phyloP scores from a whole-genome alignment of 2,888 invertebrate species.

The Digitonthophagus gazella region DNA sequence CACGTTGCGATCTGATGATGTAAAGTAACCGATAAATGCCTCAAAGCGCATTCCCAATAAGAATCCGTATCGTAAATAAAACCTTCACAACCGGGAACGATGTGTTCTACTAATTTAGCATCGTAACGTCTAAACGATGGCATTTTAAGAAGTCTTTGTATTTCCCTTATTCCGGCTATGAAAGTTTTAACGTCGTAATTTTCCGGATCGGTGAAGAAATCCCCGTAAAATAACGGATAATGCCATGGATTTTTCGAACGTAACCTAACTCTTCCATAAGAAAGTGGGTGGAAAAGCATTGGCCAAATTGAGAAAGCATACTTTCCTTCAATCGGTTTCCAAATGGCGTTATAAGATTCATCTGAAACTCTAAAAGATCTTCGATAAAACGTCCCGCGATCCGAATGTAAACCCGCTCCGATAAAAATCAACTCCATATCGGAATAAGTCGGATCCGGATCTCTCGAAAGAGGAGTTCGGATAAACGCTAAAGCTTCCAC shows the following conservation, averaged over 20 bases:
- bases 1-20: constrained; percentile 58
- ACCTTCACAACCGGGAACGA: constrained; percentile 54
- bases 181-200: constrained; percentile 49
- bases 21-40: constrained; percentile 52
- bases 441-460: constrained; percentile 56
- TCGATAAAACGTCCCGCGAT: constrained; percentile 39
- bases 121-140: constrained; percentile 53
- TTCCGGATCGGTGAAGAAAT: constrained; percentile 68
- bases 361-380: constrained; percentile 58
- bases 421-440: constrained; percentile 70
- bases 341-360: constrained; percentile 57
- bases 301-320: constrained; percentile 56
- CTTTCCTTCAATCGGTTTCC: constrained; percentile 54
- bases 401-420: constrained; percentile 52
- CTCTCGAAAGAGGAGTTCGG: constrained; percentile 58
- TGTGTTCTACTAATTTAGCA: constrained; percentile 46
- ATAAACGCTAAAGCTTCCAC: constrained; percentile 61
- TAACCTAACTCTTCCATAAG: constrained; percentile 67
- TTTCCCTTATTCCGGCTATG: constrained; percentile 51
- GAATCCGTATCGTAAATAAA: constrained; percentile 50
- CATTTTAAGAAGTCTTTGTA: constrained; percentile 53
- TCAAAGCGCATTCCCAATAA: constrained; percentile 56
- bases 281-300: constrained; percentile 70
- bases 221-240: constrained; percentile 73
- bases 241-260: constrained; percentile 68